These are phyloP conservation scores for Microtus ochrogaster DNA, from an alignment of 2,113 vertebrate species.

Conservation along the genomic window DNA sequence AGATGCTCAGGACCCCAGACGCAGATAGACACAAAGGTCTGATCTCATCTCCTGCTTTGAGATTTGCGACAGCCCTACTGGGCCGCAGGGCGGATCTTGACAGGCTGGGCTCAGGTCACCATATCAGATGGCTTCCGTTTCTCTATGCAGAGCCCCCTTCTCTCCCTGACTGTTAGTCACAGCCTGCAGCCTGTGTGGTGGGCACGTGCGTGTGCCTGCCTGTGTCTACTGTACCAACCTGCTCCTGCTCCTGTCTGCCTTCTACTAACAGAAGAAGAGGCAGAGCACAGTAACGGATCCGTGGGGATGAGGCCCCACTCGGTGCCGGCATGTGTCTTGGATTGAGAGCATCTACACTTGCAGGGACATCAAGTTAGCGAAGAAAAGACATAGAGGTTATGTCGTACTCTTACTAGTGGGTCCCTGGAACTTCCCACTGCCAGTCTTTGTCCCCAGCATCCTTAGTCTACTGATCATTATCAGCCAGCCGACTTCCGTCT, in stretches of 20 bases:
- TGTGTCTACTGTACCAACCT: neutral
- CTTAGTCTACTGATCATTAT: accelerated
- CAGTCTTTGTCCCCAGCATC: neutral
- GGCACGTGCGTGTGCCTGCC: accelerated
- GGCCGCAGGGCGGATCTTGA: neutral
- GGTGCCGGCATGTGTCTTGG: neutral
- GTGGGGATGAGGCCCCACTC: accelerated
- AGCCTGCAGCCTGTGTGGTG: accelerated
- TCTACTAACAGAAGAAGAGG: neutral
- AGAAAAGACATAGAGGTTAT: no score
- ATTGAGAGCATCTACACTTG: neutral
- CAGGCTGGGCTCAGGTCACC: neutral
- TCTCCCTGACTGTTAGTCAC: neutral
- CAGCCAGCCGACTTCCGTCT: accelerated
- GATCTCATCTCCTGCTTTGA: neutral
- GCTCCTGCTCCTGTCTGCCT: neutral
- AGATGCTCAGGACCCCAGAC: neutral
- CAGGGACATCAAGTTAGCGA: neutral
- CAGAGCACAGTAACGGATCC: neutral
- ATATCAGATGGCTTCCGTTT: accelerated
- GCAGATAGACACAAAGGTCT: neutral
- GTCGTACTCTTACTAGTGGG: accelerated
- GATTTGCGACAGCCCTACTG: neutral
- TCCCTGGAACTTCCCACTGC: neutral
- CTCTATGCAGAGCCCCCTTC: neutral